Conservation (phyloP, 2,113 vertebrate species). For the Odontesthes bonariensis region DNA sequence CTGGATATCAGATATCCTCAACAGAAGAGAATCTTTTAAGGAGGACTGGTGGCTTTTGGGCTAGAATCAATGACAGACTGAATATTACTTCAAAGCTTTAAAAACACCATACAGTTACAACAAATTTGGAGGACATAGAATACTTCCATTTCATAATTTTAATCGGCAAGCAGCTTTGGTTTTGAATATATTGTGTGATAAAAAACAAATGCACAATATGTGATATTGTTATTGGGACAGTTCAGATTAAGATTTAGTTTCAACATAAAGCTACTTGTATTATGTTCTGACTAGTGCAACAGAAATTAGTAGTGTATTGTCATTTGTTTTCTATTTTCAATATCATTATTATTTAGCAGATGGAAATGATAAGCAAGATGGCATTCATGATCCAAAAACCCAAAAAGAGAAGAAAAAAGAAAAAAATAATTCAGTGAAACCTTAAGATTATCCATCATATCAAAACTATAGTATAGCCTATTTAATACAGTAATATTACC, state of each 20-base stretch:
- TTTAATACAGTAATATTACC: too few species aligned
- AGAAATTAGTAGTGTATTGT: too few species aligned
- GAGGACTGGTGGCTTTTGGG: neutral
- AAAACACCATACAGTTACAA: neutral
- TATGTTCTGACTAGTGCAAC: neutral
- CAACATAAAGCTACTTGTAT: neutral
- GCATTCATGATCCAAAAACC: too few species aligned
- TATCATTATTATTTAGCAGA: too few species aligned
- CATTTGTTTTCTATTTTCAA: too few species aligned
- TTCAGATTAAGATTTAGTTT: neutral
- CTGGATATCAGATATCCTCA: constrained; percentile 21
- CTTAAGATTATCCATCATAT: too few species aligned
- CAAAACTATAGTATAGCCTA: too few species aligned
- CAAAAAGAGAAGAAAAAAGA: too few species aligned
- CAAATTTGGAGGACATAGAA: neutral
- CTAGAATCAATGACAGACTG: neutral
- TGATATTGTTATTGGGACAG: neutral
- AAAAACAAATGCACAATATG: neutral
- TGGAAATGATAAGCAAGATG: too few species aligned
- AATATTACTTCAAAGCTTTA: neutral
- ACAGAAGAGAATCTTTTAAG: neutral
- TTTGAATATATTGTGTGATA: neutral
- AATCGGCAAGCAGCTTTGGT: neutral
- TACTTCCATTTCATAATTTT: neutral
- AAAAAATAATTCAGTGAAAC: too few species aligned